These are phyloP conservation scores for Anoplolepis gracilipes DNA, from an alignment of 1,140 invertebrate species.

Conservation along the genomic window DNA sequence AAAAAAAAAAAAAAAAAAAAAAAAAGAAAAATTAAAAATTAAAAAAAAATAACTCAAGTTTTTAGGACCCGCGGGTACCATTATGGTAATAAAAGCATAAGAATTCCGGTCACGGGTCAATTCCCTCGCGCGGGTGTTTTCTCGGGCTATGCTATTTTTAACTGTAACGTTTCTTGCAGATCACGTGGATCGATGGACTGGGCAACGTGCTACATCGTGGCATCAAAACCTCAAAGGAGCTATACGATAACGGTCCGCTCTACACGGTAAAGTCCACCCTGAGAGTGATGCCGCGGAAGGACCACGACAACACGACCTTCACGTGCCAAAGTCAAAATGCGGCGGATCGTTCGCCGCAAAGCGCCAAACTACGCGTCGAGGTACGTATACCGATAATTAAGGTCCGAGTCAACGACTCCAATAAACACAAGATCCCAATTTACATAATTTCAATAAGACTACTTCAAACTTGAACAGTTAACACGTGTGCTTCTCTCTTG, in stretches of 20 bases:
- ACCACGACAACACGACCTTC: conserved; percentile 95
- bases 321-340: conserved; percentile 96
- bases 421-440: too few relatives aligned
- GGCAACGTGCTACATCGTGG: conserved; percentile 92
- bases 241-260: conserved; percentile 92
- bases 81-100: conserved; percentile 56
- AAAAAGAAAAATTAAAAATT: conserved; percentile 5
- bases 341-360: conserved; percentile 92
- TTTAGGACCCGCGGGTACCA: conserved; percentile 33
- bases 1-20: neutral
- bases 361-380: conserved; percentile 92
- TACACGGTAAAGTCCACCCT: conserved; percentile 95
- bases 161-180: conserved; percentile 86
- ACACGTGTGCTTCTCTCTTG: neutral
- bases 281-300: conserved; percentile 93
- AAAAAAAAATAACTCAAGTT: too few relatives aligned
- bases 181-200: conserved; percentile 96
- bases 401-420: too few relatives aligned
- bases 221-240: conserved; percentile 91
- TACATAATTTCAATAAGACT: neutral
- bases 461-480: neutral
- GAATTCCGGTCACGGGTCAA: conserved; percentile 60
- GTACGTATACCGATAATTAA: conserved; percentile 84
- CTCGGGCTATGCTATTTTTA: conserved; percentile 57
- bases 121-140: conserved; percentile 54